Conservation (phyloP, 1,140 invertebrate species). For the Daktulosphaira vitifoliae region DNA sequence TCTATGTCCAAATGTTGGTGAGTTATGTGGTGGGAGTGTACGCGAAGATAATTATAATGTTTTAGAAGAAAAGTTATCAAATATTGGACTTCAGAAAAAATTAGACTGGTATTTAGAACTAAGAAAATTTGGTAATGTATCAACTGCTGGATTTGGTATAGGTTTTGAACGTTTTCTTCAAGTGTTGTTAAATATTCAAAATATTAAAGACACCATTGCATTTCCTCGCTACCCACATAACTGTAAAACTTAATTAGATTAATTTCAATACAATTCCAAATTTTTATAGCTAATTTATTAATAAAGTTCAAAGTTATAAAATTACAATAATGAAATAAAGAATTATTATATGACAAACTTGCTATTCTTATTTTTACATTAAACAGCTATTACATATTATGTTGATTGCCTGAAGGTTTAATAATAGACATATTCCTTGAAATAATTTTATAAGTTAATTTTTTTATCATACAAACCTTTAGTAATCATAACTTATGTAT, state of each 20-base stretch:
- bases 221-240: constrained; percentile 88
- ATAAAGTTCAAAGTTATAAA: too few species aligned
- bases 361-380: too few species aligned
- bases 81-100: constrained; percentile 43
- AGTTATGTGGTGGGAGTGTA: constrained; percentile 86
- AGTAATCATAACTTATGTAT: too few species aligned
- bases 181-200: constrained; percentile 64
- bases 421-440: too few species aligned
- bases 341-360: too few species aligned
- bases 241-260: constrained; percentile 63
- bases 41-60: constrained; percentile 70
- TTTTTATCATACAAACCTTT: too few species aligned
- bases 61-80: constrained; percentile 47
- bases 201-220: constrained; percentile 90
- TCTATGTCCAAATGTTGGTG: constrained; percentile 77
- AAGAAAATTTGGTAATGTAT: constrained; percentile 74
- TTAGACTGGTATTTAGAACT: constrained; percentile 89
- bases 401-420: too few species aligned
- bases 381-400: too few species aligned
- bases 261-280: too few species aligned
- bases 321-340: too few species aligned
- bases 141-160: constrained; percentile 89
- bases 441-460: too few species aligned
- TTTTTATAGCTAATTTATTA: too few species aligned
- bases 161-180: constrained; percentile 90